Evolutionary conservation across 2,888 invertebrate genomes (phyloP).

Genomic region (Drosophila pseudotakahashii): DNA sequence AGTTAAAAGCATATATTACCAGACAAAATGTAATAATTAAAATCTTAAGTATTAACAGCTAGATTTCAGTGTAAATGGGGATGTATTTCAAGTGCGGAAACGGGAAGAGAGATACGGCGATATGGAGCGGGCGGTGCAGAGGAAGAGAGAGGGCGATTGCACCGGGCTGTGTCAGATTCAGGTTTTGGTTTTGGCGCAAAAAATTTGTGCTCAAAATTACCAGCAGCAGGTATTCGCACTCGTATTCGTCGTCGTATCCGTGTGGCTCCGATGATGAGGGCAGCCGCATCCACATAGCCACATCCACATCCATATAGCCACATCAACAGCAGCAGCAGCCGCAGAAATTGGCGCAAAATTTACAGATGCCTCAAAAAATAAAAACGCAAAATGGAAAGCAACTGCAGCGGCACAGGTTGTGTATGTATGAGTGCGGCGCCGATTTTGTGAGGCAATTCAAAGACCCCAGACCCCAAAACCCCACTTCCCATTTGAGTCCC

Average conservation of each 20-base stretch:
- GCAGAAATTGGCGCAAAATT: slow-evolving; percentile 74
- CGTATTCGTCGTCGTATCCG: slow-evolving; percentile 20
- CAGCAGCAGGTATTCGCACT: slow-evolving; percentile 63
- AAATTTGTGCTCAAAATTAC: slow-evolving; percentile 63
- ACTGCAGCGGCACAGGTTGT: slow-evolving; percentile 19
- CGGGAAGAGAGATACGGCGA: slow-evolving; percentile 30
- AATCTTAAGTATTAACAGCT: neutral
- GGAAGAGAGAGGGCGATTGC: slow-evolving; percentile 16
- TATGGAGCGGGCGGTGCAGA: slow-evolving; percentile 12
- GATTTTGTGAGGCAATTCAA: slow-evolving; percentile 15
- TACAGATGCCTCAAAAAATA: slow-evolving; percentile 64
- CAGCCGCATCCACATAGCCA: slow-evolving; percentile 29
- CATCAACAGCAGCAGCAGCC: slow-evolving; percentile 52
- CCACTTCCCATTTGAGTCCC: slow-evolving; percentile 10
- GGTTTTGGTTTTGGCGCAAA: slow-evolving; percentile 76
- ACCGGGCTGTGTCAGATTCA: slow-evolving; percentile 64
- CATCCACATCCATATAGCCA: slow-evolving; percentile 25
- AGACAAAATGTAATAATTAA: no score
- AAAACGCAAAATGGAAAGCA: slow-evolving; percentile 13
- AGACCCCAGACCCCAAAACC: slow-evolving; percentile 1
- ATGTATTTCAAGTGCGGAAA: slow-evolving; percentile 47
- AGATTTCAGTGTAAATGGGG: slow-evolving; percentile 17
- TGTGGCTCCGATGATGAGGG: slow-evolving; percentile 37
- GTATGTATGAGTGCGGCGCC: slow-evolving; percentile 3
- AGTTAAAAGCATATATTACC: no score